A percentile compares a stretch with the other conserved stretches of the same genome.
Conservation (phyloP, 2,797 vertebrate genomes). For the Chrysocyon brachyurus region DNA sequence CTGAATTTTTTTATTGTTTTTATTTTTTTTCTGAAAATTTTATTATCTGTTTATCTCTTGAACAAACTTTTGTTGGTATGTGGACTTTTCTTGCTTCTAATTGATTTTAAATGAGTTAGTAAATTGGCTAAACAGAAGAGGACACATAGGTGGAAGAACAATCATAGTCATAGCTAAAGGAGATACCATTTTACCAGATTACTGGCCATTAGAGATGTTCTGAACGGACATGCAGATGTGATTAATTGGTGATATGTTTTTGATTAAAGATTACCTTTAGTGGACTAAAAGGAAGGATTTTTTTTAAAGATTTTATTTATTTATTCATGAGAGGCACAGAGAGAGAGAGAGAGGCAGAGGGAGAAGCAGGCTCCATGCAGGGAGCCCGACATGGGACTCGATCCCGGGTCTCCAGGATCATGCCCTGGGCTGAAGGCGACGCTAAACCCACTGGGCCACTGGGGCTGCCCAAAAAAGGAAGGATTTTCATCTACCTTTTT, state of each 20-base stretch:
- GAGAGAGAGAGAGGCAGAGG: no score
- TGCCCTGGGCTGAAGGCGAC: no score
- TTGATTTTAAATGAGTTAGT: slow-evolving; percentile 26
- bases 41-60: background rate
- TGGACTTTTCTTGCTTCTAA: slow-evolving; percentile 9
- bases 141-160: background rate
- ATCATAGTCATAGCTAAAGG: background rate
- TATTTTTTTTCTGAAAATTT: background rate
- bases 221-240: background rate
- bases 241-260: background rate
- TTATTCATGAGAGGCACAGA: no score
- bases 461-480: background rate
- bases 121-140: slow-evolving; percentile 3
- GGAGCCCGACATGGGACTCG: no score
- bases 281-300: background rate
- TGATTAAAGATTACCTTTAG: background rate
- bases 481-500: background rate
- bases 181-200: background rate
- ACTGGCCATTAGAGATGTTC: background rate
- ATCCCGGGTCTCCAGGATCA: no score
- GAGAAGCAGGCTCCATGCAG: no score
- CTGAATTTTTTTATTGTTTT: background rate
- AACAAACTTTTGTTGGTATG: background rate
- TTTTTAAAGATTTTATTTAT: no score
- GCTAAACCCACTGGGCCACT: no score